phyloP scores from a whole-genome alignment of 1,140 invertebrate species.

The Penaeus japonicus region DNA sequence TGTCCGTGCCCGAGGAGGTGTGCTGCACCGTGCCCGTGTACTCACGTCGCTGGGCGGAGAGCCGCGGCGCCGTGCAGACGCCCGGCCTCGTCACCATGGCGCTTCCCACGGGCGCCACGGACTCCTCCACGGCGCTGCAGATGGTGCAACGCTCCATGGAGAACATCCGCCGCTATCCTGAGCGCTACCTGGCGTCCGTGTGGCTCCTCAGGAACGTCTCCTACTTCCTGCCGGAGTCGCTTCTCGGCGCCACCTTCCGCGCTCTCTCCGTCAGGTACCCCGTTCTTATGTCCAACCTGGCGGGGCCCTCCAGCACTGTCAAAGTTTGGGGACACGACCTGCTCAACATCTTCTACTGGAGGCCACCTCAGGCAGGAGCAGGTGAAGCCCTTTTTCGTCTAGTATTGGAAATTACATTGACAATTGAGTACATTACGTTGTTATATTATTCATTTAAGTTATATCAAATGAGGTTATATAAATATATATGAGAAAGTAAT shows the following conservation, averaged over 20 bases:
- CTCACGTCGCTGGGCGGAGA: conserved; percentile 12
- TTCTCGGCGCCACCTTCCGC: conserved; percentile 19
- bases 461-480: no score
- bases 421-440: no score
- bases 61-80: background rate
- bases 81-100: conserved; percentile 44
- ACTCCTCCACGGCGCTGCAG: conserved; percentile 24
- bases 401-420: background rate
- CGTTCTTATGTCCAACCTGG: conserved; percentile 43
- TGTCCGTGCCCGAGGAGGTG: conserved; percentile 41
- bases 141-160: conserved; percentile 29
- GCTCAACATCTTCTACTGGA: conserved; percentile 46
- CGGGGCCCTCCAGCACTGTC: conserved; percentile 28
- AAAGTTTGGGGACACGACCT: conserved; percentile 38
- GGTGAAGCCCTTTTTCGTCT: conserved; percentile 19
- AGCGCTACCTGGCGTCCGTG: conserved; percentile 50
- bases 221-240: conserved; percentile 37
- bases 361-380: conserved; percentile 40
- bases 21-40: conserved; percentile 51
- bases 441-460: no score
- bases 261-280: conserved; percentile 43
- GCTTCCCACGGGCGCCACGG: conserved; percentile 52
- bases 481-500: no score
- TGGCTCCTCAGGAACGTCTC: conserved; percentile 52
- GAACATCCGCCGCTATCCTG: conserved; percentile 43